A percentile compares a stretch with the other conserved stretches of the same genome.
phyloP scores from a whole-genome alignment of 2,888 invertebrate genomes.

The Acanthoscelides obtectus region DNA sequence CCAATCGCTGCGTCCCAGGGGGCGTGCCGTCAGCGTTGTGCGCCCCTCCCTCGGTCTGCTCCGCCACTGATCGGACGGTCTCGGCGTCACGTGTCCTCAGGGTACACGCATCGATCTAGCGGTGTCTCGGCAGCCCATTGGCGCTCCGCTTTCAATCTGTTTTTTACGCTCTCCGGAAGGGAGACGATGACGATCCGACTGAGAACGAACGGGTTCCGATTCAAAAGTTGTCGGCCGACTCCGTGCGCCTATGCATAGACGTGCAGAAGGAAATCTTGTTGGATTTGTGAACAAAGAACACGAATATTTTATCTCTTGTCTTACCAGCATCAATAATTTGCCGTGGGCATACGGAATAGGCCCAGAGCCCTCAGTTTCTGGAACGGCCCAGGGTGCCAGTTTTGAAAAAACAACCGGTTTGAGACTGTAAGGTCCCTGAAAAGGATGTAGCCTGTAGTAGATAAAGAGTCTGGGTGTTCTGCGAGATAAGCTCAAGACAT shows the following conservation, averaged over 20 bases:
- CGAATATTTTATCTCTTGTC: too few relatives aligned
- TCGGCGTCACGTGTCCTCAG: constrained; percentile 1
- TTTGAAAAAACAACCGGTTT: too few relatives aligned
- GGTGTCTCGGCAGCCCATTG: constrained; percentile 3
- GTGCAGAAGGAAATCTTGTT: not conserved
- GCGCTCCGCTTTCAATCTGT: constrained; percentile 1
- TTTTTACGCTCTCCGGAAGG: not conserved
- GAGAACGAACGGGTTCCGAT: not conserved
- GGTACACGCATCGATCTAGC: not conserved
- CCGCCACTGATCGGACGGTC: constrained; percentile 13
- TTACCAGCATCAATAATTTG: too few relatives aligned
- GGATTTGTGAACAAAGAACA: too few relatives aligned
- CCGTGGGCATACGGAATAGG: too few relatives aligned
- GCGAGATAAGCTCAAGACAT: too few relatives aligned
- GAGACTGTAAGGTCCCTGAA: too few relatives aligned
- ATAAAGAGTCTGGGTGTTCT: too few relatives aligned
- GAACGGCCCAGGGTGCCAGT: too few relatives aligned
- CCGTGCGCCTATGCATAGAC: not conserved
- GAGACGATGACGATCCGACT: not conserved
- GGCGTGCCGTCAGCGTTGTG: constrained; percentile 26
- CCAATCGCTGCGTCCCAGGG: constrained; percentile 11
- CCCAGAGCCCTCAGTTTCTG: too few relatives aligned
- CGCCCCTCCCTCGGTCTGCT: constrained; percentile 2
- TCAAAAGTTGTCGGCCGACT: not conserved
- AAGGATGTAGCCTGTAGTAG: too few relatives aligned